These are phyloP conservation scores for Drosophila nasuta DNA, from an alignment of 1,140 invertebrate genomes.

Conservation along the genomic window DNA sequence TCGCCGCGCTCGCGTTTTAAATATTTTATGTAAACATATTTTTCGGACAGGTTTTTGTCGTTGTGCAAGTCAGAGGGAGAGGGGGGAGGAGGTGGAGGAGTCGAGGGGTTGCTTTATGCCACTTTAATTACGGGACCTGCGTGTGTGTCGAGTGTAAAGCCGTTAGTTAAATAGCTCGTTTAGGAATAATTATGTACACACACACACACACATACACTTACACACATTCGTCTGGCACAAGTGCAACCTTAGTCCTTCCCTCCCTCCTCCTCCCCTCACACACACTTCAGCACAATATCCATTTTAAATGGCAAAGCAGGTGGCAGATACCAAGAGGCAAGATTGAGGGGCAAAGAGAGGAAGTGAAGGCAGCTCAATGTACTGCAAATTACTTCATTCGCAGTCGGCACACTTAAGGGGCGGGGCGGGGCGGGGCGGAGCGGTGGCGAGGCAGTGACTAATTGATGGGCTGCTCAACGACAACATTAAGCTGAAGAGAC, in stretches of 20 bases:
- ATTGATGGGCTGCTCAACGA: constrained; percentile 29
- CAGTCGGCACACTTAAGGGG: constrained; percentile 1
- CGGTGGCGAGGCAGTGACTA: constrained; percentile 6
- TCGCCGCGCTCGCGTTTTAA: constrained; percentile 64
- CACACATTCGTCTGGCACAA: constrained; percentile 20
- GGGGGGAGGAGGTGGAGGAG: no score
- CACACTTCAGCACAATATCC: constrained; percentile 13
- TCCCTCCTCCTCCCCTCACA: no score
- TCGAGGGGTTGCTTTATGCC: constrained; percentile 40
- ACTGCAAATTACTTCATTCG: constrained; percentile 52
- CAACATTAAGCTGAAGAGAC: background rate
- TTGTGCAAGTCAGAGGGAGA: background rate
- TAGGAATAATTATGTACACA: constrained; percentile 71
- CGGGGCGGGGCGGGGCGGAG: background rate
- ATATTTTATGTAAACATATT: constrained; percentile 76
- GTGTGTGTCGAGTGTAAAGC: constrained; percentile 53
- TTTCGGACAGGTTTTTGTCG: constrained; percentile 39
- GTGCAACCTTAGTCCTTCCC: constrained; percentile 11
- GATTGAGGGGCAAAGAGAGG: background rate
- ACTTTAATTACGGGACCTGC: constrained; percentile 59
- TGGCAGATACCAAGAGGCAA: background rate
- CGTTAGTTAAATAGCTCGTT: constrained; percentile 79
- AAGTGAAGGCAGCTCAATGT: constrained; percentile 5
- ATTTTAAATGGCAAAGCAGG: constrained; percentile 31
- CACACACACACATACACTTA: constrained; percentile 20